A percentile compares a stretch with the other conserved stretches of the same genome.
Evolutionary conservation across 2,888 invertebrate genomes (phyloP).

Genomic region (Scotopteryx bipunctaria): DNA sequence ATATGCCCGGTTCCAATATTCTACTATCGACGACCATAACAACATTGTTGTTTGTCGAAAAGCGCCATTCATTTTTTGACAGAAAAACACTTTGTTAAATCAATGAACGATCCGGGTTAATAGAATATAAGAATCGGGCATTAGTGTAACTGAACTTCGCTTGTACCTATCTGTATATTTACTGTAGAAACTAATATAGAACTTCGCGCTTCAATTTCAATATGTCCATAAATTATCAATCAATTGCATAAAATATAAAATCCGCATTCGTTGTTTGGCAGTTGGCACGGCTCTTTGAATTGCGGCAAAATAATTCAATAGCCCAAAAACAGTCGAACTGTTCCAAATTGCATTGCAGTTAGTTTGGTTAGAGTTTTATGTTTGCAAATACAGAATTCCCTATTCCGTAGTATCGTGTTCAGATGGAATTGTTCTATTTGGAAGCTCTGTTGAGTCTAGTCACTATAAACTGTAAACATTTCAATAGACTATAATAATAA

Average conservation of each 20-base stretch:
- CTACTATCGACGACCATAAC: no score
- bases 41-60: no score
- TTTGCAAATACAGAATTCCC: neutral
- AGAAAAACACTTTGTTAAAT: no score
- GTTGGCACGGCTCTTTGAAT: constrained; percentile 15
- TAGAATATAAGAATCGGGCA: no score
- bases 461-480: constrained; percentile 1
- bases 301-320: constrained; percentile 20
- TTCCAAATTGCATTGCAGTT: constrained; percentile 8
- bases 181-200: neutral
- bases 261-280: constrained; percentile 11
- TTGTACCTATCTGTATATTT: no score
- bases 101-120: no score
- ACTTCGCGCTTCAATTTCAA: constrained; percentile 4
- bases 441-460: neutral
- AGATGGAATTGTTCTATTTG: neutral
- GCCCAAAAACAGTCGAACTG: constrained; percentile 15
- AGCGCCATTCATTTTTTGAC: no score
- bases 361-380: neutral
- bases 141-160: no score
- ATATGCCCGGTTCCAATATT: no score
- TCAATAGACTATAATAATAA: constrained; percentile 15
- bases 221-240: neutral
- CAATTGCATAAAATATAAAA: constrained; percentile 4
- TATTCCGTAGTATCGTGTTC: neutral